Base-by-base conservation (phyloP, 2,113 vertebrate genomes). In the Labeo rohita region DNA sequence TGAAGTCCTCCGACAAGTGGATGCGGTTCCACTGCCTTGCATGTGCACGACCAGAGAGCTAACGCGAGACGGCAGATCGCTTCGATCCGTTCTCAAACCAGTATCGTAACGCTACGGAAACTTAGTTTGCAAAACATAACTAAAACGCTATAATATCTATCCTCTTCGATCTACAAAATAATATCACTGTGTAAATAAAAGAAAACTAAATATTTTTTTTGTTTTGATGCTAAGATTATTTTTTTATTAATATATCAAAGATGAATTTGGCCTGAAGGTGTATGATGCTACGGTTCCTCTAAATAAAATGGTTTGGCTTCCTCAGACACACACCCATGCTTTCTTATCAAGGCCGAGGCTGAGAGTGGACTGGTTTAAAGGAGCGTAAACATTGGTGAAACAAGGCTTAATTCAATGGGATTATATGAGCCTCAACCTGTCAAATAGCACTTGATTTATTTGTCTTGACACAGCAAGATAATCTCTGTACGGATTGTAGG, bases 11-110 rank as follows among this genome's bases (percentile, higher is more conserved):
- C 96, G 95, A 34, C 95, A 96, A 82, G 96, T 96, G 15, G 97
- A 98, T 90, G 98, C 98, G 0, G 92, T 99, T 3, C 97, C 98
- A 0, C 92, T 99, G 89, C 97, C 98, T 0, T 99, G 97, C 88
- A 99, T 99, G 98, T 98, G 97, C 84, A 96, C 97, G 2, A 96
- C 96, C 0, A 93, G 96, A 81, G 97, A 97, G 84, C 96, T 97
- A 70, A 97, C 96, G 21, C 96, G 96, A 90, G 96, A 96, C 83
- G 96, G 98, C 88, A 96, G 96, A 1, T 97, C 96, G 0, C 95
- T 99, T 21, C 97, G 95, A 91, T 98, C 95, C n/a, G 97, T 95
- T 91, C 93, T 95, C 88, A 97, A 96, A 90, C 96, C 96, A 85
- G 96, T 97, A 79, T 95, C 95, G 90, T 96, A 92, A 95, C 74